These are phyloP conservation scores for Mandrillus leucophaeus DNA, from an alignment of 2,113 vertebrate species.

Conservation along the genomic window DNA sequence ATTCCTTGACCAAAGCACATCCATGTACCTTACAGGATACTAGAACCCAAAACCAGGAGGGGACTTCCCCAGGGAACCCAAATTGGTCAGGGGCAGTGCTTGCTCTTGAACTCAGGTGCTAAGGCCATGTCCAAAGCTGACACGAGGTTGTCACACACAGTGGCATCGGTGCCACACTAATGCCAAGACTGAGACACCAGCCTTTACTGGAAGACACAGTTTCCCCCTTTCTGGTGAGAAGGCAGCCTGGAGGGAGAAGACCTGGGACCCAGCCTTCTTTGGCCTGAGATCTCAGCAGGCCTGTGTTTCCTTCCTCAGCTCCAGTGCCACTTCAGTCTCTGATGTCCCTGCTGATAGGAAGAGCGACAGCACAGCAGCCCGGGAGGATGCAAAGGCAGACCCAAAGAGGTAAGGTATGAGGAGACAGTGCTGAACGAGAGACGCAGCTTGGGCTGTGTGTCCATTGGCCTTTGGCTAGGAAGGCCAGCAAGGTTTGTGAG, in stretches of 20 bases:
- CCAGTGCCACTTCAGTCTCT: neutral
- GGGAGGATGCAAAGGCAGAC: slow-evolving; percentile 6
- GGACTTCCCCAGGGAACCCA: neutral
- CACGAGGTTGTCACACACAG: neutral
- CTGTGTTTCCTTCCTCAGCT: slow-evolving; percentile 50
- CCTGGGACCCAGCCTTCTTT: neutral
- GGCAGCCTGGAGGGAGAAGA: neutral
- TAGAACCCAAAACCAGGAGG: neutral
- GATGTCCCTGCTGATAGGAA: neutral
- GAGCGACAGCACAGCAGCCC: neutral
- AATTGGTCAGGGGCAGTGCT: neutral
- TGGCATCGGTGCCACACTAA: neutral
- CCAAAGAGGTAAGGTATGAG: slow-evolving; percentile 54
- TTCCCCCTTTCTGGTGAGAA: neutral
- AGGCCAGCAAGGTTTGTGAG: neutral
- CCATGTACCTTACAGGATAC: neutral
- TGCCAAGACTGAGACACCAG: neutral
- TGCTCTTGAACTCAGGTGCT: neutral
- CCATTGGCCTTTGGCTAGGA: neutral
- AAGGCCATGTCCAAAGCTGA: neutral
- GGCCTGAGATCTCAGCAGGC: neutral
- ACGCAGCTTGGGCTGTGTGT: too few relatives aligned
- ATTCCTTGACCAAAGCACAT: too few relatives aligned
- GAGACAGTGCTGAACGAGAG: neutral
- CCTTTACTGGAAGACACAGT: neutral